Conservation (phyloP, 1,140 invertebrate genomes). For the Meloidogyne exigua region DNA sequence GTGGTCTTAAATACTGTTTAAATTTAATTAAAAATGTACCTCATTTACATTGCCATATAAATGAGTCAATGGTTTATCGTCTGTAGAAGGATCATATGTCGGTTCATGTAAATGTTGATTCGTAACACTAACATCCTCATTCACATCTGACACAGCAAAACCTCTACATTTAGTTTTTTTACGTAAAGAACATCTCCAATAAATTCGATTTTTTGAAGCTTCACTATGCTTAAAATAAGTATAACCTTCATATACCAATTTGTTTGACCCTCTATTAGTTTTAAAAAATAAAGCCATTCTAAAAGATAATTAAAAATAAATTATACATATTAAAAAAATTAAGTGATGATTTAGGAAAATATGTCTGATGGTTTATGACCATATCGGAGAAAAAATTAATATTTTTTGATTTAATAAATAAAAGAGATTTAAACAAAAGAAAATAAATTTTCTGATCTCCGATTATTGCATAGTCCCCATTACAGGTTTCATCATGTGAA, state of each 20-base stretch:
- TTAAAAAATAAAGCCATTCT: neutral
- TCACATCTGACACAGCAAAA: neutral
- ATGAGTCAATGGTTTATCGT: neutral
- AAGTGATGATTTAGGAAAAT: neutral
- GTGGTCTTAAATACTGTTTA: neutral
- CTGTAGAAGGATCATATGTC: neutral
- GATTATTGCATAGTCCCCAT: neutral
- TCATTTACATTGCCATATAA: neutral
- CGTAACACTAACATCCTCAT: neutral
- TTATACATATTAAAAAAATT: neutral
- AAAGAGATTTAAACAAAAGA: neutral
- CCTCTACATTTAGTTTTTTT: neutral
- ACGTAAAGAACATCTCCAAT: neutral
- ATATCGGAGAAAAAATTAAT: neutral
- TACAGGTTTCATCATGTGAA: neutral
- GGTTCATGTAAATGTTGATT: neutral
- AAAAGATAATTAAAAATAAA: neutral
- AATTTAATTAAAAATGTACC: neutral
- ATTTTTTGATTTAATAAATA: neutral
- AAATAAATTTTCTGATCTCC: neutral
- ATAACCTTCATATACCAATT: neutral
- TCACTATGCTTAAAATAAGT: neutral
- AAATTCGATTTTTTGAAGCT: neutral
- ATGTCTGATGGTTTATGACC: neutral
- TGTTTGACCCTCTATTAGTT: neutral